Evolutionary conservation across 2,113 vertebrate genomes (phyloP).

Genomic region (Solea solea): DNA sequence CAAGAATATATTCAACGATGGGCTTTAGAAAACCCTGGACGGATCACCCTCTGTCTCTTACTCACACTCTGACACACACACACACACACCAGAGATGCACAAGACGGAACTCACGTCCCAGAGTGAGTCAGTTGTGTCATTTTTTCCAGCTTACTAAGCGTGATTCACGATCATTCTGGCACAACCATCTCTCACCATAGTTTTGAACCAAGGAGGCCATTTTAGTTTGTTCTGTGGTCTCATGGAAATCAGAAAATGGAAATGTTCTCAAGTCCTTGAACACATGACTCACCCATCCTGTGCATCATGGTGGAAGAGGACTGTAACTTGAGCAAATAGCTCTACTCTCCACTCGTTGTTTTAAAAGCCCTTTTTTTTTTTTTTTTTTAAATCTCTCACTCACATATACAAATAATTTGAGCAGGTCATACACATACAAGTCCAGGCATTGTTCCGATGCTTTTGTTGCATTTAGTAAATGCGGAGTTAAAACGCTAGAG

Average conservation of each 20-base stretch:
- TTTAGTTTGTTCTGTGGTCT: slow-evolving; percentile 74
- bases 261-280: slow-evolving; percentile 79
- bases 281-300: slow-evolving; percentile 81
- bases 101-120: slow-evolving; percentile 25
- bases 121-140: slow-evolving; percentile 60
- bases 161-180: slow-evolving; percentile 55
- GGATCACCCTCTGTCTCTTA: slow-evolving; percentile 18
- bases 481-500: slow-evolving; percentile 65
- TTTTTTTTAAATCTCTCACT: neutral
- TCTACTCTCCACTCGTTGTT: no score
- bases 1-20: no score
- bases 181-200: slow-evolving; percentile 42
- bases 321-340: slow-evolving; percentile 75
- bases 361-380: no score
- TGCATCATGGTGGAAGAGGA: slow-evolving; percentile 66
- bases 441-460: neutral
- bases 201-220: slow-evolving; percentile 72
- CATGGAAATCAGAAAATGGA: slow-evolving; percentile 82
- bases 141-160: slow-evolving; percentile 56
- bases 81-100: slow-evolving; percentile 24
- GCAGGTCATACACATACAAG: neutral
- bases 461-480: slow-evolving; percentile 42
- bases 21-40: neutral
- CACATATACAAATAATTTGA: neutral
- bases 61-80: neutral